A percentile compares a stretch with the other conserved stretches of the same genome.
phyloP scores from a whole-genome alignment of 2,113 vertebrate species.

The Pelusios castaneus region DNA sequence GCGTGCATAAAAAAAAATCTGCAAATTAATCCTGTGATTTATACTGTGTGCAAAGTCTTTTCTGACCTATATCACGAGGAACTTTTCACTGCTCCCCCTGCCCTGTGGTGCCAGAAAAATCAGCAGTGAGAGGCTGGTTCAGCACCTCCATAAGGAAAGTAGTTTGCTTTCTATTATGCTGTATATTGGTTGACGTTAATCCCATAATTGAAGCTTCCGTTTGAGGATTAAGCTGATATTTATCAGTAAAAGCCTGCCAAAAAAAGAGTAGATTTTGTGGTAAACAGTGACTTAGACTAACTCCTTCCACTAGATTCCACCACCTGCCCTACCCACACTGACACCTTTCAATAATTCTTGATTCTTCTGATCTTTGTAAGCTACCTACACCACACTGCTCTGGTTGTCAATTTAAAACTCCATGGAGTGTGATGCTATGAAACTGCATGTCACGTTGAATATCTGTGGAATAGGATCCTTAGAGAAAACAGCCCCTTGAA shows the following conservation, averaged over 20 bases:
- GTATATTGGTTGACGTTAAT: slow-evolving; percentile 45
- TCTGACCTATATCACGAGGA: background rate
- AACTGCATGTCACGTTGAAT: background rate
- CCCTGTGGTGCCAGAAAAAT: slow-evolving; percentile 1
- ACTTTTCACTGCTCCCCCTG: background rate
- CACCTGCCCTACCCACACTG: background rate
- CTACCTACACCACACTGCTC: rapidly evolving
- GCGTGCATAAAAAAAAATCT: background rate
- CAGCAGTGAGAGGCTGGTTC: background rate
- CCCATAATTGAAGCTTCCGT: slow-evolving; percentile 62
- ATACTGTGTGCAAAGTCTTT: background rate
- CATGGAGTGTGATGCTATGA: background rate
- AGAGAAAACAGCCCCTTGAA: slow-evolving; percentile 25
- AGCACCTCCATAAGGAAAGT: background rate
- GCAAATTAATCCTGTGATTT: background rate
- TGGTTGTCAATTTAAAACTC: background rate
- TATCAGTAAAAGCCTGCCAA: slow-evolving; percentile 57
- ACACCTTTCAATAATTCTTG: background rate
- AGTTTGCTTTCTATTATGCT: slow-evolving; percentile 15
- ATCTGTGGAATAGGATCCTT: background rate
- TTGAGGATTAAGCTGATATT: slow-evolving; percentile 55
- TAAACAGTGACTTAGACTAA: slow-evolving; percentile 48
- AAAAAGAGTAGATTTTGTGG: slow-evolving; percentile 21
- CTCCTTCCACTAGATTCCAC: background rate
- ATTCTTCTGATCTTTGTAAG: background rate